Evolutionary conservation across 2,797 vertebrate genomes (phyloP).

Genomic region (Protonibea diacanthus): DNA sequence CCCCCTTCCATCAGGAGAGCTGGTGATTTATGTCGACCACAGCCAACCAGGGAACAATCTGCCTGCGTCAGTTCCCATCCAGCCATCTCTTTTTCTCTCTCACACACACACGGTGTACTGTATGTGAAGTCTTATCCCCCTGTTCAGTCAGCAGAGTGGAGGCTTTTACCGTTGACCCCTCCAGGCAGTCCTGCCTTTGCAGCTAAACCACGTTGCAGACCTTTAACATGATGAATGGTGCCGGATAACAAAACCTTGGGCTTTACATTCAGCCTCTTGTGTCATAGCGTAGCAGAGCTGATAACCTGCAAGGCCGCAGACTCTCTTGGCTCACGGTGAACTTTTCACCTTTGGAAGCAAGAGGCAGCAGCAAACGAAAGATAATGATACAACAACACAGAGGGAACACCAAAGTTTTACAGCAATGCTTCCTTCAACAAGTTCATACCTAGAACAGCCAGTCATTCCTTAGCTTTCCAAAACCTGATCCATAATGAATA

Average conservation of each 20-base stretch:
- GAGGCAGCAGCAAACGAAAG: slow-evolving; percentile 7
- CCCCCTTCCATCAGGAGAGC: slow-evolving; percentile 56
- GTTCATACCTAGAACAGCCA: not conserved
- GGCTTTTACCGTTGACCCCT: slow-evolving; percentile 70
- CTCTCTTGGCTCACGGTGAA: slow-evolving; percentile 14
- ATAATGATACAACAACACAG: slow-evolving; percentile 1
- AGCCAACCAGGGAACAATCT: slow-evolving; percentile 66
- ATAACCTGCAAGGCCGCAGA: slow-evolving; percentile 29
- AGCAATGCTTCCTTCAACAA: not conserved
- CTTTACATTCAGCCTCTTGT: slow-evolving; percentile 46
- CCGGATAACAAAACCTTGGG: slow-evolving; percentile 40
- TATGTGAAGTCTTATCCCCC: slow-evolving; percentile 50
- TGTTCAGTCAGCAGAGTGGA: slow-evolving; percentile 73
- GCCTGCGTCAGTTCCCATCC: slow-evolving; percentile 66
- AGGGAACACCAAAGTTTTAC: not conserved
- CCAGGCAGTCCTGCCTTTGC: slow-evolving; percentile 44
- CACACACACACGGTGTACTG: slow-evolving; percentile 11
- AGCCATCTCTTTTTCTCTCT: slow-evolving; percentile 25
- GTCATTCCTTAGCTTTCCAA: not conserved
- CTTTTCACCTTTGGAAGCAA: slow-evolving; percentile 25
- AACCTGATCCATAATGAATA: not conserved
- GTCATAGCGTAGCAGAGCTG: slow-evolving; percentile 43
- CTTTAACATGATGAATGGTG: slow-evolving; percentile 73
- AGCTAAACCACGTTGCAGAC: slow-evolving; percentile 59
- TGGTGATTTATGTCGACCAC: slow-evolving; percentile 70